Evolutionary conservation across 2,888 invertebrate species (phyloP), one percentile per base, ranked within the genome.

Genomic region (Diplolepis rosae): DNA sequence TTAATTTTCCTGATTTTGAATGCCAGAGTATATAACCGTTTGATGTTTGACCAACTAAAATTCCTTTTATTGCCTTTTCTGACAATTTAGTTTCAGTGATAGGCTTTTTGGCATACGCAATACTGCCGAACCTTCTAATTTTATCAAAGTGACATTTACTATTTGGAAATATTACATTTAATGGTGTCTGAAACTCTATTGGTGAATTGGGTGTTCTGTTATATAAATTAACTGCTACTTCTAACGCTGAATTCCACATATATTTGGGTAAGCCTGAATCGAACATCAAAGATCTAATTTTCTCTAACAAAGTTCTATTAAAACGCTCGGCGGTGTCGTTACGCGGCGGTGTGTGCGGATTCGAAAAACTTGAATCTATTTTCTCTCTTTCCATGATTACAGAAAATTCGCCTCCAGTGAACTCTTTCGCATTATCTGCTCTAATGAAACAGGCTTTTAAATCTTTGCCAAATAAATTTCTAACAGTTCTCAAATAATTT

Each of bases 381-480:
- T 68, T 56, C 28, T 71, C 69, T 56, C 39, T 65, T 24, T 70
- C 35, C 28, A 67, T n/a, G 24, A 71, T 30, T 51, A 69, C 67
- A 70, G 71, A 39, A 72, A 69, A 45, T 66, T 52, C 42, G 65
- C 74, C 66, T 30, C 66, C 71, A 35, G 65, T 50, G 52, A 39
- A 61, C 50, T 79, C 74, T 11, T 45, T 76, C 22, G 68, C 77
- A 22, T 74, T 22, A 67, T 79, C 78, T 22, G 78, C 66, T 52
- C 73, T 72, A 28, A 79, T 65, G 45, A 76, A 79, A 39, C 78
- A 80, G 2, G 76, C 71, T 66, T 76, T 78, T 50, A 56, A 66
- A 39, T 72, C 52, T 72, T 18, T 50, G 11, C 69, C 67, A 56
- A 72, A 32, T 1, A 75, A 22, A 67, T 79, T 80, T 75, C 76